These are phyloP conservation scores for Aleiodes alternator DNA, from an alignment of 2,888 invertebrate species.

Conservation along the genomic window DNA sequence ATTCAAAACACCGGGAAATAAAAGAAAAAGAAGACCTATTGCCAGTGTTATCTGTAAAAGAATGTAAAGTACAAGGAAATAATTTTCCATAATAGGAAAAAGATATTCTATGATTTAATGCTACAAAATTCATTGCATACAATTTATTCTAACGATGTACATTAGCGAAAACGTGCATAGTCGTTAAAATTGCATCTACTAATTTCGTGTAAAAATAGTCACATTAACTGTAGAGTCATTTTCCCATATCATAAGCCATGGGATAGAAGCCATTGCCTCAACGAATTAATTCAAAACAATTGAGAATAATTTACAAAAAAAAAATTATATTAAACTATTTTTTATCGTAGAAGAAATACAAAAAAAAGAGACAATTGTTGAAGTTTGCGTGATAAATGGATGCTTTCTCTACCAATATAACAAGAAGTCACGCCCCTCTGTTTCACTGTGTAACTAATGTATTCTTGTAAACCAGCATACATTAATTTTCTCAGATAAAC, in stretches of 20 bases:
- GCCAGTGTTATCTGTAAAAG: background rate
- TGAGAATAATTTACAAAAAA: too few relatives aligned
- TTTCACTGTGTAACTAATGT: constrained; percentile 5
- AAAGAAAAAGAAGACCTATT: too few relatives aligned
- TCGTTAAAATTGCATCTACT: constrained; percentile 2
- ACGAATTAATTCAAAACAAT: background rate
- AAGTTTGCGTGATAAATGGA: background rate
- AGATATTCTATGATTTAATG: background rate
- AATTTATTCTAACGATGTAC: constrained; percentile 3
- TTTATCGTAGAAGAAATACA: too few relatives aligned
- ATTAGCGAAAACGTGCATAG: background rate
- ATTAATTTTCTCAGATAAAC: constrained; percentile 10
- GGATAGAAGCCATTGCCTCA: background rate
- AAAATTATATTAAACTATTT: too few relatives aligned
- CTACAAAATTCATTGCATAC: background rate
- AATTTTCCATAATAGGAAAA: background rate
- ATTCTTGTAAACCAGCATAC: background rate
- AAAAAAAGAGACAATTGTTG: background rate
- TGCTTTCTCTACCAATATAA: constrained; percentile 16
- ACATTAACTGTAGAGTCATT: background rate
- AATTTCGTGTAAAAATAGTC: background rate
- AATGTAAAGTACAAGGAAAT: background rate
- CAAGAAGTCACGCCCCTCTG: constrained; percentile 8
- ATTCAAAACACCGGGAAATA: too few relatives aligned
- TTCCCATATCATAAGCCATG: constrained; percentile 2